Percentiles rank a stretch among this genome's conserved stretches.
phyloP scores from a whole-genome alignment of 2,113 vertebrate genomes.

The Amphiprion percula region DNA sequence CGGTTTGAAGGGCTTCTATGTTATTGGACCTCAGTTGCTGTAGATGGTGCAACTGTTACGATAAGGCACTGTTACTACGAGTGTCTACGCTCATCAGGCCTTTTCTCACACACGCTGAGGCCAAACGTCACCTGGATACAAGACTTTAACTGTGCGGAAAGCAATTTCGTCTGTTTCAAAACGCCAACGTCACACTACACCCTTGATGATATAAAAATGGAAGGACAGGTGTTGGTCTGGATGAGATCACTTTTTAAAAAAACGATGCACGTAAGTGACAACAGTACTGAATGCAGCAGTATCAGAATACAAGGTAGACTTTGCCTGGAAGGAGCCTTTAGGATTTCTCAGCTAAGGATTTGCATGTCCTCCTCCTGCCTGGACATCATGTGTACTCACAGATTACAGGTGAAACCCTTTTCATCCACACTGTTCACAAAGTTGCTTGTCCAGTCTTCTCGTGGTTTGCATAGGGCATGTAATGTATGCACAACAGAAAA shows the following conservation, averaged over 20 bases:
- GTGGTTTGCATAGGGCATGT: conserved; percentile 84
- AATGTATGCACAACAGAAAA: conserved; percentile 71
- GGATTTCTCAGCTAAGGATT: conserved; percentile 44
- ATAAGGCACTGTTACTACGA: conserved; percentile 85
- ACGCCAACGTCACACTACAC: conserved; percentile 33
- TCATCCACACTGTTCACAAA: conserved; percentile 20
- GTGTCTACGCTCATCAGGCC: conserved; percentile 74
- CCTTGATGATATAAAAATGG: conserved; percentile 62
- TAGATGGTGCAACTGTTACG: conserved; percentile 66
- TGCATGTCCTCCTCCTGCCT: conserved; percentile 40
- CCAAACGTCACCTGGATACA: conserved; percentile 36
- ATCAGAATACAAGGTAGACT: conserved; percentile 66
- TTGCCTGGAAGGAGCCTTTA: conserved; percentile 61
- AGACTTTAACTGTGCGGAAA: conserved; percentile 17
- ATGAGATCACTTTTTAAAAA: conserved; percentile 42
- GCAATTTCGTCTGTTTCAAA: conserved; percentile 26
- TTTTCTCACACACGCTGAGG: conserved; percentile 39
- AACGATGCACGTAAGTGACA: conserved; percentile 32
- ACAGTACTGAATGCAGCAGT: conserved; percentile 73
- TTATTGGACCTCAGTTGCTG: conserved; percentile 60
- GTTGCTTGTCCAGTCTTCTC: conserved; percentile 52
- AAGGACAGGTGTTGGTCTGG: conserved; percentile 59
- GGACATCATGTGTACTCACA: conserved; percentile 41
- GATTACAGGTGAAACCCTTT: conserved; percentile 24
- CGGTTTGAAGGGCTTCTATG: conserved; percentile 32